Conservation (phyloP, 1,140 invertebrate species). For the Drosophila mojavensis region DNA sequence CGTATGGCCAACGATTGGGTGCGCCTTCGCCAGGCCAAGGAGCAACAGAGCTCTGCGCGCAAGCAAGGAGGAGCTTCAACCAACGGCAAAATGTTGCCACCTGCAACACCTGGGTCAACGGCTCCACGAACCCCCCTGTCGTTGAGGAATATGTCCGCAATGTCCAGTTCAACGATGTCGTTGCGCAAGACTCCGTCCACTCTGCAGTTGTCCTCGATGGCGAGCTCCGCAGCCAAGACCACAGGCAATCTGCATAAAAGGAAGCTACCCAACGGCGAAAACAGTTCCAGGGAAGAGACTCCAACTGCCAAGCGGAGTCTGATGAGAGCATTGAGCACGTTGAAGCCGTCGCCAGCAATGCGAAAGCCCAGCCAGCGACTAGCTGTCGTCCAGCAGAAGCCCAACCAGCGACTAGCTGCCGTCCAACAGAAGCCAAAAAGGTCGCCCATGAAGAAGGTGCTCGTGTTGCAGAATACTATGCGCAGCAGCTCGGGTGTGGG, state of each 20-base stretch:
- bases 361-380: slow-evolving; percentile 9
- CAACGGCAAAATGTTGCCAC: slow-evolving; percentile 50
- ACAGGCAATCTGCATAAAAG: slow-evolving; percentile 50
- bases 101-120: slow-evolving; percentile 21
- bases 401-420: not conserved
- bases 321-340: slow-evolving; percentile 25
- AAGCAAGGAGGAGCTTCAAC: slow-evolving; percentile 61
- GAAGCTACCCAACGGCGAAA: slow-evolving; percentile 11
- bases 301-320: slow-evolving; percentile 50
- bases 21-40: slow-evolving; percentile 84
- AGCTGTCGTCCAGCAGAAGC: not conserved
- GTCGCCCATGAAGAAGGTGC: slow-evolving; percentile 45
- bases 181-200: slow-evolving; percentile 71
- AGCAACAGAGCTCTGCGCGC: slow-evolving; percentile 59
- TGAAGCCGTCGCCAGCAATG: slow-evolving; percentile 26
- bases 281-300: slow-evolving; percentile 19
- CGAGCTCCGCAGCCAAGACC: slow-evolving; percentile 28
- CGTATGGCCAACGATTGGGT: slow-evolving; percentile 86
- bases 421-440: slow-evolving; percentile 16
- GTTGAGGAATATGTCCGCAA: slow-evolving; percentile 53
- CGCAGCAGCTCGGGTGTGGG: slow-evolving; percentile 36
- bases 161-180: slow-evolving; percentile 66
- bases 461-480: slow-evolving; percentile 41
- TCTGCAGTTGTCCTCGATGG: slow-evolving; percentile 28
- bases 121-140: slow-evolving; percentile 66